phyloP scores from a whole-genome alignment of 2,113 vertebrate genomes.

The Prochilodus magdalenae region DNA sequence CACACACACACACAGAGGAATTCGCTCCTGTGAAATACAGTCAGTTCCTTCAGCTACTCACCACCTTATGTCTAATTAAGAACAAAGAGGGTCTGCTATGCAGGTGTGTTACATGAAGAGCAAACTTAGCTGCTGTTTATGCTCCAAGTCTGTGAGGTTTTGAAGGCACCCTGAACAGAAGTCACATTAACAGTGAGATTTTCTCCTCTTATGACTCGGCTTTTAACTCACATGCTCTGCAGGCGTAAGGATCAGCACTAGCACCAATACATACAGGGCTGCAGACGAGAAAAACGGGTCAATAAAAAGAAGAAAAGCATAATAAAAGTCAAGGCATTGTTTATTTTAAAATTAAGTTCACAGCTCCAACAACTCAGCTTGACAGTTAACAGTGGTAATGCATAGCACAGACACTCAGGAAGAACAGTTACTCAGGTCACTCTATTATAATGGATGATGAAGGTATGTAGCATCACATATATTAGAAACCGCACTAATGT shows the following conservation, averaged over 20 bases:
- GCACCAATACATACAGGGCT: neutral
- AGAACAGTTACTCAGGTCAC: neutral
- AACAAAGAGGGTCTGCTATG: too few relatives aligned
- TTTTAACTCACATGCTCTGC: neutral
- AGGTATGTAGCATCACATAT: too few relatives aligned
- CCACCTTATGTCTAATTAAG: too few relatives aligned
- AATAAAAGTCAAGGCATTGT: slow-evolving; percentile 5
- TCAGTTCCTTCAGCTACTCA: too few relatives aligned
- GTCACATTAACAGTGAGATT: neutral
- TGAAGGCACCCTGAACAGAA: too few relatives aligned
- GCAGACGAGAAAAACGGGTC: neutral
- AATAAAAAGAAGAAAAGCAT: too few relatives aligned
- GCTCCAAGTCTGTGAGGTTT: neutral
- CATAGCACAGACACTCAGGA: slow-evolving; percentile 28
- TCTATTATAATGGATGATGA: too few relatives aligned
- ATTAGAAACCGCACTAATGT: too few relatives aligned
- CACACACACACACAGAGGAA: too few relatives aligned
- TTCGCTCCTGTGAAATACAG: too few relatives aligned
- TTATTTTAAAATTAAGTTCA: slow-evolving; percentile 37
- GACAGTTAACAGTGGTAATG: neutral
- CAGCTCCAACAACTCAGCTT: neutral
- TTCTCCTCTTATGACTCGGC: neutral
- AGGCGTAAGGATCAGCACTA: neutral
- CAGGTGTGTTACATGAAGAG: too few relatives aligned
- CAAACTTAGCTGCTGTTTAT: too few relatives aligned